Conservation (phyloP, 2,113 vertebrate species). For the Grammomys surdaster region DNA sequence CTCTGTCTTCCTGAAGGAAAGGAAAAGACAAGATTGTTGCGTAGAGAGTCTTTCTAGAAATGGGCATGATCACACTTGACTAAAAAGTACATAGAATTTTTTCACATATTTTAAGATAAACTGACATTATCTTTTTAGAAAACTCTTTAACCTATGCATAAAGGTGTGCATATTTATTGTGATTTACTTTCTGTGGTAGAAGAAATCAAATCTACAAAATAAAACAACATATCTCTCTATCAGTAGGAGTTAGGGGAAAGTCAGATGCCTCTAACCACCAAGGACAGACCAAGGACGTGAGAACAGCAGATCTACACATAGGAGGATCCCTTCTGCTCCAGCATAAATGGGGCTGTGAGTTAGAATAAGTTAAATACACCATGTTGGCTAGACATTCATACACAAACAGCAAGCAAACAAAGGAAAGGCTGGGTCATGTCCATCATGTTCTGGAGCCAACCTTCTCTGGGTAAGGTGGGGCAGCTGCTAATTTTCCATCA, state of each 20-base stretch:
- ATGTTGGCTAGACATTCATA: neutral
- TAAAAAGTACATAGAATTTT: rapidly evolving
- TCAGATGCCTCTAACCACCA: rapidly evolving
- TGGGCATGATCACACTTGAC: rapidly evolving
- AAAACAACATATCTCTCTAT: neutral
- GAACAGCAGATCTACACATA: too few species aligned
- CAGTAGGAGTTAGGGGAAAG: too few species aligned
- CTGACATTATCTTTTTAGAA: neutral
- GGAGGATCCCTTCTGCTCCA: neutral
- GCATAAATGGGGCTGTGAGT: neutral
- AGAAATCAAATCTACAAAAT: neutral
- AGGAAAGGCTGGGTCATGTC: neutral
- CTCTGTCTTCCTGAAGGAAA: rapidly evolving
- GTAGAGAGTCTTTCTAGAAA: neutral
- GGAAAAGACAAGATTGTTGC: rapidly evolving
- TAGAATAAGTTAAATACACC: neutral
- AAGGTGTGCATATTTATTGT: too few species aligned
- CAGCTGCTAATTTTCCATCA: too few species aligned
- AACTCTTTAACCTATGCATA: neutral
- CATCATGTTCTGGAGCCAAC: rapidly evolving
- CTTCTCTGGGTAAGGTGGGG: rapidly evolving
- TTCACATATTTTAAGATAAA: neutral
- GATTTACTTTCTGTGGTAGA: neutral
- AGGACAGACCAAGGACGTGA: too few species aligned
- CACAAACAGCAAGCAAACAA: rapidly evolving